Percentiles rank a stretch among this genome's conserved stretches.
Conservation (phyloP, 2,113 vertebrate species). For the Ctenomys sociabilis region DNA sequence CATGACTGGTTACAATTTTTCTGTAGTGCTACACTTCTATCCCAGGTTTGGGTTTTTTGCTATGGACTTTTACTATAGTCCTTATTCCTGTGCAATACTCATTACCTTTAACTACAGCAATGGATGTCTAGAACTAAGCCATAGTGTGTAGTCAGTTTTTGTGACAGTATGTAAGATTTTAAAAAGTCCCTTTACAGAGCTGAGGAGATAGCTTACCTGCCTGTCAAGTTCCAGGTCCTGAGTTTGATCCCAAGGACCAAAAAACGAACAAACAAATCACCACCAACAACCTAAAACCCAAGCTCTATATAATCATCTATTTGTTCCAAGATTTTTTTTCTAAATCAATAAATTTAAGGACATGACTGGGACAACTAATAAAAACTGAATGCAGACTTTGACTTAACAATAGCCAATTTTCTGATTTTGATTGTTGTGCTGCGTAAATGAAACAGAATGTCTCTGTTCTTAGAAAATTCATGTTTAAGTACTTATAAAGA, state of each 20-base stretch:
- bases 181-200: neutral
- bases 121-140: neutral
- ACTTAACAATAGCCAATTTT: neutral
- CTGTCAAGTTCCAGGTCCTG: no score
- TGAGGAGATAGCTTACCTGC: no score
- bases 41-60: neutral
- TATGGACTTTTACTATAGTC: neutral
- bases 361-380: neutral
- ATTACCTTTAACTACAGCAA: neutral
- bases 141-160: neutral
- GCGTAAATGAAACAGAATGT: neutral
- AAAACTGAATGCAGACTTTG: neutral
- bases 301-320: neutral
- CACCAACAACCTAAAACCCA: no score
- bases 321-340: neutral
- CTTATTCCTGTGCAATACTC: neutral
- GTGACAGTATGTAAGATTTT: conserved; percentile 8
- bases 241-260: no score
- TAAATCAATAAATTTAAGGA: neutral
- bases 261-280: no score
- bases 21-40: neutral
- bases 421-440: neutral
- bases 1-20: neutral
- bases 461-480: neutral
- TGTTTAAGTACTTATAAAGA: neutral